Evolutionary conservation across 2,113 vertebrate species (phyloP), one percentile per base, ranked within the genome.

Genomic region (Cyanoliseus patagonus): DNA sequence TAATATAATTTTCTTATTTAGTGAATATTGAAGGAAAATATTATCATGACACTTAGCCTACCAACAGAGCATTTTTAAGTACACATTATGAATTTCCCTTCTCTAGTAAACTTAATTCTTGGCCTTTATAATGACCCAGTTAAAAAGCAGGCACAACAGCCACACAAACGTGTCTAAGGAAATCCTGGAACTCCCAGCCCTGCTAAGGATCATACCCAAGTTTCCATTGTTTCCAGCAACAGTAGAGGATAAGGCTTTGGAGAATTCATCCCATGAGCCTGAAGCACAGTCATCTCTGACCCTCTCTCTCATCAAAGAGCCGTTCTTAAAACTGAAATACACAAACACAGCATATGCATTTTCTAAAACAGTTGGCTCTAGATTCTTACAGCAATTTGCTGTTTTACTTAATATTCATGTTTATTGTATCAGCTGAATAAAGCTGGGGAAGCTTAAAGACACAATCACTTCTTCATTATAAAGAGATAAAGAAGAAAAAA

Each of bases 241-340:
- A 0, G 98, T 99, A 23, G 98, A 97, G 44, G 55, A 98, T 81
- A 99, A 91, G 3, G 98, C 98, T 52, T 97, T 95, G 4, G 99
- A 98, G 94, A 99, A 99, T 42, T 94, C 51, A 66, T 98, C 98
- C 99, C 99, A 99, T 78, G 99, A 99, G 55, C 98, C 96, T 83
- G 97, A 98, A n/a, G 98, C 97, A 49, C 98, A 98, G 53, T 98
- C 93, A 74, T 99, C 97, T 24, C 99, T 98, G 97, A 99, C 97
- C 74, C 95, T 98, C 95, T 99, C 99, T 97, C 99, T 98, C 67
- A 98, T 99, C 87, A 99, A 97, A 83, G 99, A 99, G 9, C 99
- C 99, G 1, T 99, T 99, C 97, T 99, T 99, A 96, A 99, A 99
- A 97, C 99, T 99, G 97, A 83, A 97, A 97, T 77, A 92, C 33